These are phyloP conservation scores for Mnemiopsis leidyi DNA, from an alignment of 37 sponge, comb jelly and placozoan species.

Conservation along the genomic window DNA sequence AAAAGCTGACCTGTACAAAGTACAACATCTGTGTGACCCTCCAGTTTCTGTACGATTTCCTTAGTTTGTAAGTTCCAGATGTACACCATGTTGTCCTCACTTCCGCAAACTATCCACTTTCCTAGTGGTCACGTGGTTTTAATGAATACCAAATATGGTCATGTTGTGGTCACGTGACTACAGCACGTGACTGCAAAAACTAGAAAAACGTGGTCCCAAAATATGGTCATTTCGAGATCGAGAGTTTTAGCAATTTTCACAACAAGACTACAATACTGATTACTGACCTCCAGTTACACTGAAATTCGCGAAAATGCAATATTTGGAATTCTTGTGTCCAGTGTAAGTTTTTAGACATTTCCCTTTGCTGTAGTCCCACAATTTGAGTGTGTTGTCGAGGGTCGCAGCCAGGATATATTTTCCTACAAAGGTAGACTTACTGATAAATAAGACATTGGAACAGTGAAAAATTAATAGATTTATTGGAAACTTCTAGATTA, in stretches of 20 bases:
- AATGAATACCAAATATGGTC: no score
- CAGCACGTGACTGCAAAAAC: no score
- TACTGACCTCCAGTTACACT: conserved; percentile 93
- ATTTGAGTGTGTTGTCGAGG: conserved; percentile 90
- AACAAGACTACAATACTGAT: no score
- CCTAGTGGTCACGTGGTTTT: no score
- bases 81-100: conserved; percentile 94
- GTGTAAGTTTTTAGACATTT: conserved; percentile 90
- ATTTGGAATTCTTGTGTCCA: conserved; percentile 97
- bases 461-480: not conserved
- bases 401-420: conserved; percentile 96
- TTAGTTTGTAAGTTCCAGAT: conserved; percentile 98
- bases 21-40: conserved; percentile 94
- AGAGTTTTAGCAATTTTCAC: no score
- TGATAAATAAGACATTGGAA: not conserved
- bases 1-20: conserved; percentile 80
- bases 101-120: conserved; percentile 96
- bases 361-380: conserved; percentile 86
- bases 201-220: not conserved
- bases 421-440: conserved; percentile 24
- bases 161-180: no score
- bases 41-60: conserved; percentile 92
- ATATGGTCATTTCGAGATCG: no score
- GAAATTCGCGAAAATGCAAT: conserved; percentile 95
- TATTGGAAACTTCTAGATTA: no score